These are phyloP conservation scores for Solea senegalensis DNA, from an alignment of 2,113 vertebrate species.

Conservation along the genomic window DNA sequence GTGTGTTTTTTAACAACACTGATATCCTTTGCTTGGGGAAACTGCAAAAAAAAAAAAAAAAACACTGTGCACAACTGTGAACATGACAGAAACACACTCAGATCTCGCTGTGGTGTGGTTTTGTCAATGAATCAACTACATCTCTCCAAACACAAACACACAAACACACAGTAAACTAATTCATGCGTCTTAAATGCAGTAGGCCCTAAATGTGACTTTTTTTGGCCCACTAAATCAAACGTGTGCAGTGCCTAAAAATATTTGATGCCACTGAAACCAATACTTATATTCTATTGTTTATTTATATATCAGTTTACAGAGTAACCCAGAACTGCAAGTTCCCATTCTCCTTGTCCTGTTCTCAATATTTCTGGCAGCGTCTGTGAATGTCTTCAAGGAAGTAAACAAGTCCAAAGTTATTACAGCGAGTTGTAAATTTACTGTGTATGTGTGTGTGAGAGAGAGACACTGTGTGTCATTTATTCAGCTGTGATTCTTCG, in stretches of 20 bases:
- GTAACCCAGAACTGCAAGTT: too few relatives aligned
- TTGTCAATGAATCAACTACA: constrained; percentile 12
- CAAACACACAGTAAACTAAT: constrained; percentile 14
- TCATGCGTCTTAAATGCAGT: constrained; percentile 41
- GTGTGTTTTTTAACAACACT: constrained; percentile 15
- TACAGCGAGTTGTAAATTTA: constrained; percentile 29
- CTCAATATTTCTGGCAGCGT: constrained; percentile 2
- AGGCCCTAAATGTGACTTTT: constrained; percentile 16
- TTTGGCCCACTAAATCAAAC: constrained; percentile 20
- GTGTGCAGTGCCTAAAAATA: background rate
- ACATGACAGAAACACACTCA: constrained; percentile 25
- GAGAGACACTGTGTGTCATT: constrained; percentile 9
- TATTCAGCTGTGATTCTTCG: constrained; percentile 17
- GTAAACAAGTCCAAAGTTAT: constrained; percentile 34
- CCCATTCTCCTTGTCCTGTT: background rate
- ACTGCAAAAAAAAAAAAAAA: constrained; percentile 43
- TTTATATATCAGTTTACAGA: constrained; percentile 32
- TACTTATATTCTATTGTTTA: background rate
- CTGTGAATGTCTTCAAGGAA: constrained; percentile 3
- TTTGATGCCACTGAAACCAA: constrained; percentile 1
- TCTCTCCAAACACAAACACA: background rate
- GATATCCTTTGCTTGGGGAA: constrained; percentile 29
- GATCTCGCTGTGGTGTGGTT: constrained; percentile 21
- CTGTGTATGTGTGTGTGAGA: background rate
- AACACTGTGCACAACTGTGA: background rate